Conservation (phyloP, 2,888 invertebrate genomes). For the Trachelus stipa region DNA sequence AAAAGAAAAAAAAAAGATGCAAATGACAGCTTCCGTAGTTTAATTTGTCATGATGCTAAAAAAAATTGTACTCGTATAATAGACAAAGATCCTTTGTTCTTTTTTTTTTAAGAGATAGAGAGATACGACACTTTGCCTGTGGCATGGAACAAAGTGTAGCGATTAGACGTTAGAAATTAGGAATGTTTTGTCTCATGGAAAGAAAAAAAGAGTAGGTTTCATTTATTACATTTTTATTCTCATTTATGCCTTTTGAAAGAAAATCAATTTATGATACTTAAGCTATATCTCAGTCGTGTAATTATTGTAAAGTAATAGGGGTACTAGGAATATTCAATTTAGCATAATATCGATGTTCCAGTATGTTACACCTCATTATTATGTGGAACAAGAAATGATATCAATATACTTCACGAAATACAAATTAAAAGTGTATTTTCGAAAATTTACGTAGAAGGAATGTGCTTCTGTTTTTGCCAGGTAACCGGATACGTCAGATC, state of each 20-base stretch:
- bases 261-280: not conserved
- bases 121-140: not conserved
- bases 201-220: not conserved
- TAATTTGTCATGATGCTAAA: not conserved
- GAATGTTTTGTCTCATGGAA: not conserved
- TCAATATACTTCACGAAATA: not conserved
- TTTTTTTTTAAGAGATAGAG: not conserved
- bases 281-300: not conserved
- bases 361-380: not conserved
- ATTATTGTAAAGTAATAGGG: not conserved
- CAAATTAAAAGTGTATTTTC: not conserved
- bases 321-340: not conserved
- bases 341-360: not conserved
- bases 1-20: not conserved
- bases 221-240: not conserved
- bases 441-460: not conserved
- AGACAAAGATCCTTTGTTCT: not conserved
- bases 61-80: not conserved
- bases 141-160: not conserved
- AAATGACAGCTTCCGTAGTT: not conserved
- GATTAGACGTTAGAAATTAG: not conserved
- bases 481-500: not conserved
- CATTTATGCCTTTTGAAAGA: not conserved
- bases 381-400: not conserved
- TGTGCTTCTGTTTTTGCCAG: not conserved